phyloP scores from a whole-genome alignment of 2,113 vertebrate genomes.

The Gobius niger region DNA sequence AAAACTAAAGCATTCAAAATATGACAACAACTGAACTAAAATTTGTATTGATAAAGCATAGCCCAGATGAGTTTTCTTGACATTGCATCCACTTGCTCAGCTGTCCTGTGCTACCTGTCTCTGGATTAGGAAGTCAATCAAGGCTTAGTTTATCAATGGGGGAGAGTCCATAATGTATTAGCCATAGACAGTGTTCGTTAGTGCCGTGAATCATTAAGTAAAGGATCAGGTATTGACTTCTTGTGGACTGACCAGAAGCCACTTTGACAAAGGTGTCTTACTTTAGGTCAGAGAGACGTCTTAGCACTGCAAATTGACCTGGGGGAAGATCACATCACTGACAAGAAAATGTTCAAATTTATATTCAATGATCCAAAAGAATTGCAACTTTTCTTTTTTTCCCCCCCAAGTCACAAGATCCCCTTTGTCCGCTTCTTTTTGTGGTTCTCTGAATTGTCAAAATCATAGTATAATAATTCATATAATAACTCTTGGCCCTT shows the following conservation, averaged over 20 bases:
- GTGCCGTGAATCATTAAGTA: neutral
- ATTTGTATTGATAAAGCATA: too few species aligned
- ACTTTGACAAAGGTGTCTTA: neutral
- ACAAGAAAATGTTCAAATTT: neutral
- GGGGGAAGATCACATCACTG: neutral
- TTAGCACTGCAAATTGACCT: neutral
- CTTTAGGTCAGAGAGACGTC: neutral
- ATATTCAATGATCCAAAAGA: too few species aligned
- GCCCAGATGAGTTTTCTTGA: neutral
- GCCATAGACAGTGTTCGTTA: slow-evolving; percentile 18
- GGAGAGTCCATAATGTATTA: slow-evolving; percentile 14
- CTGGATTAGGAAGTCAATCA: slow-evolving; percentile 44
- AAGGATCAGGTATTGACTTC: slow-evolving; percentile 38
- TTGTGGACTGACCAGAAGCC: slow-evolving; percentile 16
- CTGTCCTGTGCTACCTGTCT: slow-evolving; percentile 27
- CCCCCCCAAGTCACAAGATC: too few species aligned
- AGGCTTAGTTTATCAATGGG: slow-evolving; percentile 36
- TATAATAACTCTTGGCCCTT: too few species aligned
- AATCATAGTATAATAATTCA: too few species aligned
- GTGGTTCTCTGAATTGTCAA: too few species aligned
- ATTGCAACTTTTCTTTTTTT: too few species aligned
- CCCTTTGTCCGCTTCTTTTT: too few species aligned
- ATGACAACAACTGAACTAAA: too few species aligned
- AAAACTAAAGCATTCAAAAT: too few species aligned
- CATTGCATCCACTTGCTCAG: slow-evolving; percentile 14